Evolutionary conservation across 1,140 invertebrate genomes (phyloP).

Genomic region (Drosophila kepulauana): DNA sequence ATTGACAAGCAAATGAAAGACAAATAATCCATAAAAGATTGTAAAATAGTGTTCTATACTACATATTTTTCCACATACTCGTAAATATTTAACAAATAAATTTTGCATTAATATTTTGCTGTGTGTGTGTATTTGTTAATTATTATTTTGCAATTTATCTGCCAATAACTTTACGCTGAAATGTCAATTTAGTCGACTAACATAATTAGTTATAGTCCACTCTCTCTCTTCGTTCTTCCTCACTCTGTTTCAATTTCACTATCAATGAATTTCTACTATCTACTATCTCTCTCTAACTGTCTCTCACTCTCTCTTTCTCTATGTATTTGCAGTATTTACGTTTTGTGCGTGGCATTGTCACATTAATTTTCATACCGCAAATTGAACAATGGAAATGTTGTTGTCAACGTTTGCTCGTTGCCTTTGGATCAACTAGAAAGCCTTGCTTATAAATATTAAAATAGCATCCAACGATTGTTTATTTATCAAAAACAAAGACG

Average conservation of each 20-base stretch:
- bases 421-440: conserved; percentile 10
- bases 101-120: too few species aligned
- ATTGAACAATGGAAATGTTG: conserved; percentile 5
- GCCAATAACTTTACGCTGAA: conserved; percentile 1
- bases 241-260: background rate
- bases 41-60: too few species aligned
- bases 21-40: too few species aligned
- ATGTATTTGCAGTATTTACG: background rate
- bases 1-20: too few species aligned
- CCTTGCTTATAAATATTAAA: conserved; percentile 16
- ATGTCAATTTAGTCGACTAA: conserved; percentile 38
- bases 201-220: conserved; percentile 31
- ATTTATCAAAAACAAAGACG: background rate
- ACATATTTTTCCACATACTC: too few species aligned
- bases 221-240: background rate
- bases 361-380: conserved; percentile 14
- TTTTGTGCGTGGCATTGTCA: background rate
- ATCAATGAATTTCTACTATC: too few species aligned
- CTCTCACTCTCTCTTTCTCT: background rate
- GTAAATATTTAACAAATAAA: too few species aligned
- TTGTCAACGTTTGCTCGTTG: conserved; percentile 1
- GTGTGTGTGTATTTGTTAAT: conserved; percentile 1
- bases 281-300: too few species aligned
- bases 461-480: background rate
- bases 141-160: conserved; percentile 4